Percentiles rank a stretch among this genome's conserved stretches.
phyloP scores from a whole-genome alignment of 1,140 invertebrate species.

The Drosophila eugracilis region DNA sequence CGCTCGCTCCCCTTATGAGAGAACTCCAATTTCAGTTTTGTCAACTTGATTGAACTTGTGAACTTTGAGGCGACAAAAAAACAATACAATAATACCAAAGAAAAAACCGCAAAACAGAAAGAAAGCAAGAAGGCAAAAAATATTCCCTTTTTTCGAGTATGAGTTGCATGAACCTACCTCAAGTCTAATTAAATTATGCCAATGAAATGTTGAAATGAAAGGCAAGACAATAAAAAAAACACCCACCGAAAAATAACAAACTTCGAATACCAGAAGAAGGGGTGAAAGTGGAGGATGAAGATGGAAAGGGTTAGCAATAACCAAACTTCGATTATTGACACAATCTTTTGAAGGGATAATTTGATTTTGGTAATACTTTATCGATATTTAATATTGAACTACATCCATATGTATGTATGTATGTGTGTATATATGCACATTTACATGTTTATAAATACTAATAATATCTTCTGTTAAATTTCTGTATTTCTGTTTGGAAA shows the following conservation, averaged over 20 bases:
- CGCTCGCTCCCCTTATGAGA: neutral
- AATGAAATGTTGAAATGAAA: conserved; percentile 28
- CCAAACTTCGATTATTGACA: neutral
- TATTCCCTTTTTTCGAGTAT: conserved; percentile 25
- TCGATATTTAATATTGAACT: too few species aligned
- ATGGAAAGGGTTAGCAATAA: neutral
- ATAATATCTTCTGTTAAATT: too few species aligned
- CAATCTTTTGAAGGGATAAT: neutral
- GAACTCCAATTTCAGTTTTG: conserved; percentile 55
- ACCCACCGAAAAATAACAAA: neutral
- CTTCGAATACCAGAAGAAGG: neutral
- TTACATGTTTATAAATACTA: too few species aligned
- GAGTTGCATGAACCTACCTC: conserved; percentile 48
- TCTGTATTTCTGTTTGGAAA: too few species aligned
- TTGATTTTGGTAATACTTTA: too few species aligned
- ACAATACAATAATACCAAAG: conserved; percentile 18
- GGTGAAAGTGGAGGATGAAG: neutral
- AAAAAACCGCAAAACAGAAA: conserved; percentile 20
- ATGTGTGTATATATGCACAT: too few species aligned
- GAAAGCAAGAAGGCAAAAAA: conserved; percentile 18
- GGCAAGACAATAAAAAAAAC: neutral
- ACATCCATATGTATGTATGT: too few species aligned
- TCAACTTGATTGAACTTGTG: conserved; percentile 71
- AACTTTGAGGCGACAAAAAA: conserved; percentile 42
- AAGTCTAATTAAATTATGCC: conserved; percentile 66